Evolutionary conservation across 1,140 invertebrate genomes (phyloP).

Genomic region (Caerostris darwini): DNA sequence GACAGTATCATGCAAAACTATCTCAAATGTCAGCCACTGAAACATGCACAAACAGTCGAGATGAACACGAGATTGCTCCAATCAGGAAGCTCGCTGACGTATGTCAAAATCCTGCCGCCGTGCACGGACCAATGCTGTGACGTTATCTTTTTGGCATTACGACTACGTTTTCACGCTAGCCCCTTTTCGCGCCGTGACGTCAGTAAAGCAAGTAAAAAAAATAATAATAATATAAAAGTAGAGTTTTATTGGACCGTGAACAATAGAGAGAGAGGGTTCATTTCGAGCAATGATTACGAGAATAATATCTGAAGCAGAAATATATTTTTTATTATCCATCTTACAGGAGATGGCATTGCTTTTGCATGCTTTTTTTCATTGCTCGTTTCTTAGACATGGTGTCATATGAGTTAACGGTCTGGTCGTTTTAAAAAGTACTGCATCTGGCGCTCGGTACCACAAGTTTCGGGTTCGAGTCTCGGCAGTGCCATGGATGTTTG

Average conservation of each 20-base stretch:
- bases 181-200: neutral
- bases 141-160: conserved; percentile 48
- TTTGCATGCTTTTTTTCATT: conserved; percentile 24
- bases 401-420: too few species aligned
- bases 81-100: conserved; percentile 68
- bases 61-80: conserved; percentile 57
- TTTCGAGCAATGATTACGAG: conserved; percentile 47
- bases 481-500: too few species aligned
- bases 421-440: neutral
- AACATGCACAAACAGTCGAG: conserved; percentile 24
- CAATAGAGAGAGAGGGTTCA: conserved; percentile 22
- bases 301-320: conserved; percentile 39
- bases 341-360: neutral
- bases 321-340: neutral
- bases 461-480: too few species aligned
- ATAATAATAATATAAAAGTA: neutral
- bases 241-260: conserved; percentile 60
- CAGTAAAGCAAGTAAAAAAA: neutral
- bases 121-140: conserved; percentile 10
- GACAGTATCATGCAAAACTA: conserved; percentile 54
- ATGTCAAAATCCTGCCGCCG: conserved; percentile 12
- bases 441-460: too few species aligned
- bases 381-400: neutral
- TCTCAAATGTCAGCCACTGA: conserved; percentile 4
- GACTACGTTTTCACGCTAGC: conserved; percentile 9